Percentiles rank a stretch among this genome's conserved stretches.
These are phyloP conservation scores for Amphimallon solstitiale DNA, from an alignment of 2,888 invertebrate genomes.

Conservation along the genomic window DNA sequence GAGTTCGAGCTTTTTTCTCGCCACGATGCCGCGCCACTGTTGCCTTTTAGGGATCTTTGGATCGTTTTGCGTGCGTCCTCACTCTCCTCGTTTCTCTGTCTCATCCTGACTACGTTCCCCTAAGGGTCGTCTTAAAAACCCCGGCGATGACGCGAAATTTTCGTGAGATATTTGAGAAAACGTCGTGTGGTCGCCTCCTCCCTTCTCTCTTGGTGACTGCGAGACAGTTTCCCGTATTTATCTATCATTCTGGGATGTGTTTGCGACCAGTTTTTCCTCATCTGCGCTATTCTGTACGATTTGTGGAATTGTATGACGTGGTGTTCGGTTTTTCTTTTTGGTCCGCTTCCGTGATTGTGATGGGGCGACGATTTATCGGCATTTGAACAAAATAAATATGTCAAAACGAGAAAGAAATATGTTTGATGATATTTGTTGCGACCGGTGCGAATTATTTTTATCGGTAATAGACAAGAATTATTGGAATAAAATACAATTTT, in stretches of 20 bases:
- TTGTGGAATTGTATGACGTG: neutral
- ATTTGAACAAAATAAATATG: conserved; percentile 12
- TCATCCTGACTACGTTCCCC: too few species aligned
- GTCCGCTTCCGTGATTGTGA: neutral
- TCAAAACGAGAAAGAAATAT: neutral
- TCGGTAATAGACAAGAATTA: neutral
- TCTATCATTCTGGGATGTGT: conserved; percentile 15
- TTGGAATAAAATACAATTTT: neutral
- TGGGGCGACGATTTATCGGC: conserved; percentile 5
- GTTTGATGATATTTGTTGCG: conserved; percentile 5
- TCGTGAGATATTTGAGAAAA: conserved; percentile 22
- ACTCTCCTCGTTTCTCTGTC: too few species aligned
- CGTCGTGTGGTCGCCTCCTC: conserved; percentile 7
- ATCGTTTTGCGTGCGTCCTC: conserved; percentile 7
- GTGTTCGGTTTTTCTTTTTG: neutral
- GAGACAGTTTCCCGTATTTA: conserved; percentile 19
- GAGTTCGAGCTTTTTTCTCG: neutral
- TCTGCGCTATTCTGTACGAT: neutral
- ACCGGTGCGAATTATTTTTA: neutral
- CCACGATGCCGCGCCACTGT: neutral
- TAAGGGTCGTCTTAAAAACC: neutral
- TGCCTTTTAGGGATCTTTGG: conserved; percentile 3
- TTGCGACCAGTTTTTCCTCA: neutral
- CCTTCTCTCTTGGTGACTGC: neutral
- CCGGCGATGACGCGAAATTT: conserved; percentile 14